A percentile compares a stretch with the other conserved stretches of the same genome.
Conservation (phyloP, 2,113 vertebrate species). For the Girardinichthys multiradiatus region DNA sequence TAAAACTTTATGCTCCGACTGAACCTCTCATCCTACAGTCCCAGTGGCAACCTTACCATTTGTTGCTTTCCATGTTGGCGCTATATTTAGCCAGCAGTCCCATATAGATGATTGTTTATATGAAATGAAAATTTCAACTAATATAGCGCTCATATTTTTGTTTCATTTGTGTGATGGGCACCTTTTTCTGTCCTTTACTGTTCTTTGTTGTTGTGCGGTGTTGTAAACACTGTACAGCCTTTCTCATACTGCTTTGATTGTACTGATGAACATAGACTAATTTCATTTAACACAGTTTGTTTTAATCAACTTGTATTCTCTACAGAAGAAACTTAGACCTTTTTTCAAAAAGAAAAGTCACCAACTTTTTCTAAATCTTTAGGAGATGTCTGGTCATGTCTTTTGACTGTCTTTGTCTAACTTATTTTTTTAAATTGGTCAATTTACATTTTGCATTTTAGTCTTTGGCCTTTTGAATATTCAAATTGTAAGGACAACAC, state of each 20-base stretch:
- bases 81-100: constrained; percentile 68
- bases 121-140: constrained; percentile 66
- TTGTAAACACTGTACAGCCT: constrained; percentile 59
- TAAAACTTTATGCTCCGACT: constrained; percentile 58
- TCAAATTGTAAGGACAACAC: constrained; percentile 56
- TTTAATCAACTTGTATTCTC: constrained; percentile 41
- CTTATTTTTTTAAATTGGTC: constrained; percentile 71
- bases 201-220: constrained; percentile 53
- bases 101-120: constrained; percentile 69
- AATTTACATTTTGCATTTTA: constrained; percentile 44
- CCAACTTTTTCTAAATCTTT: constrained; percentile 11
- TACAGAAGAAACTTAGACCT: constrained; percentile 23
- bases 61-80: constrained; percentile 52
- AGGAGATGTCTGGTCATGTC: constrained; percentile 36
- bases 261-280: constrained; percentile 71
- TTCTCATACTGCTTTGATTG: constrained; percentile 64
- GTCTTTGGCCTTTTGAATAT: constrained; percentile 43
- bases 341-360: constrained; percentile 41
- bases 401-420: constrained; percentile 52
- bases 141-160: constrained; percentile 67
- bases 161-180: constrained; percentile 68
- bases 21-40: constrained; percentile 61
- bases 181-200: constrained; percentile 58
- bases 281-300: constrained; percentile 56
- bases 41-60: constrained; percentile 59